Percentiles rank a stretch among this genome's conserved stretches.
phyloP scores from a whole-genome alignment of 2,113 vertebrate genomes.

The Cavia aperea region DNA sequence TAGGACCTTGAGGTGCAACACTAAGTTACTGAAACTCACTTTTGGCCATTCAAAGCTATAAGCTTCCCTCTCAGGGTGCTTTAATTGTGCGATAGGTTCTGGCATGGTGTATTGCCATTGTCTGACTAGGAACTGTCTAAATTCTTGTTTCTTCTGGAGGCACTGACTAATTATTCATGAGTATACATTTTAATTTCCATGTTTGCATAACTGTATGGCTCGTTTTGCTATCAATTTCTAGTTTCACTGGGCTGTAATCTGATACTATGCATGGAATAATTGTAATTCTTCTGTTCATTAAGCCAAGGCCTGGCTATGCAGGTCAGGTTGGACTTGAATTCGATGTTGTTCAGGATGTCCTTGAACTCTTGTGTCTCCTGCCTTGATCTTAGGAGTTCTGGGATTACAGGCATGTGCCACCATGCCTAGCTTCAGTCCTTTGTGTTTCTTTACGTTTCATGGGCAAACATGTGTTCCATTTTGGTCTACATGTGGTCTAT shows the following conservation, averaged over 20 bases:
- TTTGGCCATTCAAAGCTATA: not conserved
- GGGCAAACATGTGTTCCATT: not conserved
- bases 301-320: not conserved
- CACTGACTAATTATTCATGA: not conserved
- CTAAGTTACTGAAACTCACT: not conserved
- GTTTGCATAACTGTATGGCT: not conserved
- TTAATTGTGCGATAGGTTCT: not conserved
- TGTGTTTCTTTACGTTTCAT: not conserved
- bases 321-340: not conserved
- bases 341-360: not conserved
- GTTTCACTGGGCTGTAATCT: not conserved
- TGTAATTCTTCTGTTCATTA: not conserved
- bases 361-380: not conserved
- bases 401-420: not conserved
- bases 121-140: not conserved
- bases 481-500: not conserved
- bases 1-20: not conserved
- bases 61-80: not conserved
- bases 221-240: not conserved
- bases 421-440: not conserved
- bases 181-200: not conserved
- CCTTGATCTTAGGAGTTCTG: not conserved
- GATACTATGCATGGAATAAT: not conserved
- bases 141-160: not conserved
- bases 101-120: not conserved